Conservation (phyloP, 2,797 vertebrate genomes). For the Ispidina lecontei region DNA sequence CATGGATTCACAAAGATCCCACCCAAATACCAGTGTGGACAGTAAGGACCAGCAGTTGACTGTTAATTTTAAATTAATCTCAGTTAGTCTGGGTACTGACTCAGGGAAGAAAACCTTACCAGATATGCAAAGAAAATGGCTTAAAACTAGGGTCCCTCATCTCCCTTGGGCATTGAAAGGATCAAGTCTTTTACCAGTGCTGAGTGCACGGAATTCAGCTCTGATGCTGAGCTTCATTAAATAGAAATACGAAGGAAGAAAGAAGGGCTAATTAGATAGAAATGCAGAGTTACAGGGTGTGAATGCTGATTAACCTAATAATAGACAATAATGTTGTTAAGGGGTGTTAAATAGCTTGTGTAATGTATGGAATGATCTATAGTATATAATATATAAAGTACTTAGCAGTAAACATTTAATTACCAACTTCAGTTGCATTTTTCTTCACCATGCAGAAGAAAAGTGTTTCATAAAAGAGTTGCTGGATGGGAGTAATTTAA, state of each 20-base stretch:
- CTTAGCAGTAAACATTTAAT: conserved; percentile 76
- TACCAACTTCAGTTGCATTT: conserved; percentile 59
- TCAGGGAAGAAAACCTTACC: neutral
- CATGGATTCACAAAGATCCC: neutral
- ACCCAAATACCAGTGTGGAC: neutral
- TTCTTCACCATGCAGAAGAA: conserved; percentile 30
- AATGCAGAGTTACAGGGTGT: conserved; percentile 57
- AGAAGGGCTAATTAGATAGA: conserved; percentile 62
- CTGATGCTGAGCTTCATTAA: conserved; percentile 62
- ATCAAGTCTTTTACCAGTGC: conserved; percentile 18
- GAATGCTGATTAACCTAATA: conserved; percentile 75
- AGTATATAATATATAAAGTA: conserved; percentile 57
- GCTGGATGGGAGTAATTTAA: conserved; percentile 59
- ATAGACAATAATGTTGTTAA: conserved; percentile 64
- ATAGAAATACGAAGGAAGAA: conserved; percentile 69
- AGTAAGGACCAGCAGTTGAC: neutral
- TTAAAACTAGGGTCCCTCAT: neutral
- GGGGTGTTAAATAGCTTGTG: conserved; percentile 65
- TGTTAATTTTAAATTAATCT: neutral
- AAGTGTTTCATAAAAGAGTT: conserved; percentile 48
- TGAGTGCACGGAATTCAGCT: conserved; percentile 44
- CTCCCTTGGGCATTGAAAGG: neutral
- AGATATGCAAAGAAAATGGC: neutral
- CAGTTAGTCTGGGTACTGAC: neutral
- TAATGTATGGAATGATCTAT: conserved; percentile 64